Evolutionary conservation across 2,797 vertebrate species (phyloP).

Genomic region (Bradypodion ventrale): DNA sequence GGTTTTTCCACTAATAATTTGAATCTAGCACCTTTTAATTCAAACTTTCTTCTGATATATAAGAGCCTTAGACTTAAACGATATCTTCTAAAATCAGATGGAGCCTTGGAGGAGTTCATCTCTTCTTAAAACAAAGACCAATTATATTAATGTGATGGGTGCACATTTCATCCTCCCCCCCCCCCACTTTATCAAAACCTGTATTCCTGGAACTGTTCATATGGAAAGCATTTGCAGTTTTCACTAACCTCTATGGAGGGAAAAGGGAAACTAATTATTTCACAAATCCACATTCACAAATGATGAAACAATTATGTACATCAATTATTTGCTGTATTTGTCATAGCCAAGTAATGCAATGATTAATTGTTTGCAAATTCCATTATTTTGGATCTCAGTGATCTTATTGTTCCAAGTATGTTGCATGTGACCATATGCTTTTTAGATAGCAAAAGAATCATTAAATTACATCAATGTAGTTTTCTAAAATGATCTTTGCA

Average conservation of each 20-base stretch:
- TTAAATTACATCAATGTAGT: slow-evolving; percentile 18
- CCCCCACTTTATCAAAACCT: not conserved
- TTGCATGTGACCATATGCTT: not conserved
- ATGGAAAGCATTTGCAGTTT: not conserved
- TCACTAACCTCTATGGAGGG: not conserved
- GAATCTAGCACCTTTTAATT: not conserved
- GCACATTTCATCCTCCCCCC: not conserved
- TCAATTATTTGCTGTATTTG: slow-evolving; percentile 46
- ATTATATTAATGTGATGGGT: not conserved
- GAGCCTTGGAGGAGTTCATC: not conserved
- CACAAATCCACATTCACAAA: too few relatives aligned
- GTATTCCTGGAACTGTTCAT: not conserved
- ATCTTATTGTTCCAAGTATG: not conserved
- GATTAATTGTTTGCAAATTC: slow-evolving; percentile 48
- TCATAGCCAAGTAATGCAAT: slow-evolving; percentile 50
- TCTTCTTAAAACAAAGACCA: not conserved
- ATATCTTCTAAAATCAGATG: not conserved
- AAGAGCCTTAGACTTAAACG: not conserved
- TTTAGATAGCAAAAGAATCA: slow-evolving; percentile 4
- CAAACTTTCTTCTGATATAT: not conserved
- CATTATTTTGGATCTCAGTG: slow-evolving; percentile 33
- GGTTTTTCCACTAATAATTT: too few relatives aligned
- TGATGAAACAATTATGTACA: slow-evolving; percentile 55
- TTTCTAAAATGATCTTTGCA: not conserved
- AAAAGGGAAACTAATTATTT: slow-evolving; percentile 44